phyloP scores from a whole-genome alignment of 2,797 vertebrate genomes.

The Arctocebus calabarensis region DNA sequence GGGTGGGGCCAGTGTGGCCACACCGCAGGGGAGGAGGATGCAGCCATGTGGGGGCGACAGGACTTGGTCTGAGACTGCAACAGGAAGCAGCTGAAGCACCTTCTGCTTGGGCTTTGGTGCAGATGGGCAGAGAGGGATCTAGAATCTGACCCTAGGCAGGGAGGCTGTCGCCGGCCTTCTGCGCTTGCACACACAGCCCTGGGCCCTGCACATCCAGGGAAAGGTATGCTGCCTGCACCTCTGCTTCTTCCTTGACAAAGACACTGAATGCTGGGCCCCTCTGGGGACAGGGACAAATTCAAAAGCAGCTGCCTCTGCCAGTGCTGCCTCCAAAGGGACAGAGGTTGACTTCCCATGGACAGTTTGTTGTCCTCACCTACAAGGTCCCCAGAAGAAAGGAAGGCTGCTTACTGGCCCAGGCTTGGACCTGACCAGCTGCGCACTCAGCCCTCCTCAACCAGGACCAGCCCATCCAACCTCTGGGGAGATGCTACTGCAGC shows the following conservation, averaged over 20 bases:
- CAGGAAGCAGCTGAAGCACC: conserved; percentile 70
- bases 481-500: not conserved
- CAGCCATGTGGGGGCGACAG: not conserved
- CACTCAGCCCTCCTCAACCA: accelerated
- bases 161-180: not conserved
- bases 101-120: not conserved
- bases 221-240: not conserved
- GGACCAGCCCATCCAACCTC: not conserved
- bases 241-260: not conserved
- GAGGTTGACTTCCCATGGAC: conserved; percentile 30
- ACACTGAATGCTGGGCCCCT: not conserved
- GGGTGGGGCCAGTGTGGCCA: conserved; percentile 71
- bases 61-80: conserved; percentile 40
- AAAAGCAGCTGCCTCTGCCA: conserved; percentile 55
- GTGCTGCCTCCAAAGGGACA: conserved; percentile 15
- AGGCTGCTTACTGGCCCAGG: not conserved
- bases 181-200: not conserved
- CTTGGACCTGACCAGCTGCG: not conserved
- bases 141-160: not conserved
- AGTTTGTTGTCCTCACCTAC: not conserved
- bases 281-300: conserved; percentile 16
- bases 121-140: not conserved
- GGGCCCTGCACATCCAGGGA: not conserved
- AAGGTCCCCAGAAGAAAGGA: not conserved
- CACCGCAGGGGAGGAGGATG: conserved; percentile 33